phyloP scores from a whole-genome alignment of 2,113 vertebrate genomes.

The Amazona guildingii region DNA sequence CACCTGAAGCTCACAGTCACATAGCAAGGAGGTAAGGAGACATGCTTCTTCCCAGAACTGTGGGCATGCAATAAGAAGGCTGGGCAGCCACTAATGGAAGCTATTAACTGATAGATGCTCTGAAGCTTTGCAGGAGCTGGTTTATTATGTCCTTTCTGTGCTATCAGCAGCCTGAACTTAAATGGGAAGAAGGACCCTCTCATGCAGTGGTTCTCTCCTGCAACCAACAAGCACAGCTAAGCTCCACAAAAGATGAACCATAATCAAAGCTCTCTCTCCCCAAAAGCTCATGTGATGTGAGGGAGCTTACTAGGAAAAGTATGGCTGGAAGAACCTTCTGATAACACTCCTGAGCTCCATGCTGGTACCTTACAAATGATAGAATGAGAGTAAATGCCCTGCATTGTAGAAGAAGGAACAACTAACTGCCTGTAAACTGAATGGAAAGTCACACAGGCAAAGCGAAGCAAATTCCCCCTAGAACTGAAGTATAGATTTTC shows the following conservation, averaged over 20 bases:
- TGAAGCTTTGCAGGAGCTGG: background rate
- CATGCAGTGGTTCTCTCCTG: background rate
- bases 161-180: background rate
- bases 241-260: background rate
- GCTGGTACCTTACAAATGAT: background rate
- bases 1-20: background rate
- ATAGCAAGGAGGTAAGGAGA: background rate
- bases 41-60: background rate
- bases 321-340: background rate
- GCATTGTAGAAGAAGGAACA: rapidly evolving
- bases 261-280: background rate
- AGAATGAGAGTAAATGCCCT: background rate
- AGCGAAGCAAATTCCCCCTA: background rate
- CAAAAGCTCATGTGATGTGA: background rate
- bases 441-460: background rate
- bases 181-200: background rate
- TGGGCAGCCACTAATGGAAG: background rate
- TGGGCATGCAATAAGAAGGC: background rate
- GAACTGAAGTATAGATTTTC: background rate
- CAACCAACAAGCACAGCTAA: background rate
- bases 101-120: background rate
- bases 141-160: background rate
- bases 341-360: background rate
- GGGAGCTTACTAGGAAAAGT: background rate
- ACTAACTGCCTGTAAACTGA: background rate